Evolutionary conservation across 1,140 invertebrate genomes (phyloP), one percentile per base, ranked within the genome.

Genomic region (Drosophila bocki): DNA sequence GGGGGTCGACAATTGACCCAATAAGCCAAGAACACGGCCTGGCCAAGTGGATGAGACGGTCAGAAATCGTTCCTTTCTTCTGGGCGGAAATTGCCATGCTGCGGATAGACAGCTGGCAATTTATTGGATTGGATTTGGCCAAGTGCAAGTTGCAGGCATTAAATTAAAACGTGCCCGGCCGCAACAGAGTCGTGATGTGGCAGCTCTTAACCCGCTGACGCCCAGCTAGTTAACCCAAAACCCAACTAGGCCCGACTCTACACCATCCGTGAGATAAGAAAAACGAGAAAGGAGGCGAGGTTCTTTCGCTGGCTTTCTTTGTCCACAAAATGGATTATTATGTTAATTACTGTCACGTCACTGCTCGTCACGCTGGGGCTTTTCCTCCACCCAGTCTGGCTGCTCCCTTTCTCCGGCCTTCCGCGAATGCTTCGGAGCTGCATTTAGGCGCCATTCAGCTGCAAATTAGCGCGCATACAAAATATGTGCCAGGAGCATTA

Each of bases 281-380:
- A 39, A 41, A 41, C 11, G 64, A 62, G 61, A 33, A 50, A 51
- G 29, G 61, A 37, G 64, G 22, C 32, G 33, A 60, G 69, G 62
- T 72, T 74, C 77, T 88, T 88, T 88, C 53, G 65, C 61, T 77
- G 79, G 44, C 60, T 81, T 75, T 64, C 69, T 41, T 71, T 47
- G 64, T 59, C 85, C 77, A 70, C 84, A 78, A 83, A 88, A 88
- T 87, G 68, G 84, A 87, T 87, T 87, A 87, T 87, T 88, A 87
- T 84, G 85, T 84, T 87, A 87, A 87, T 87, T 87, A 87, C 84
- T 88, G 84, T 84, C 80, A 88, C 81, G 80, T 87, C 84, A 77
- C 80, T 80, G 76, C 68, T 19, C 75, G 51, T 82, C 75, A 67
- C 60, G 37, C 15, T 8, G 35, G 17, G 15, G 37, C 4, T n/a